phyloP scores from a whole-genome alignment of 2,113 vertebrate genomes.

The Turdus rufiventris region DNA sequence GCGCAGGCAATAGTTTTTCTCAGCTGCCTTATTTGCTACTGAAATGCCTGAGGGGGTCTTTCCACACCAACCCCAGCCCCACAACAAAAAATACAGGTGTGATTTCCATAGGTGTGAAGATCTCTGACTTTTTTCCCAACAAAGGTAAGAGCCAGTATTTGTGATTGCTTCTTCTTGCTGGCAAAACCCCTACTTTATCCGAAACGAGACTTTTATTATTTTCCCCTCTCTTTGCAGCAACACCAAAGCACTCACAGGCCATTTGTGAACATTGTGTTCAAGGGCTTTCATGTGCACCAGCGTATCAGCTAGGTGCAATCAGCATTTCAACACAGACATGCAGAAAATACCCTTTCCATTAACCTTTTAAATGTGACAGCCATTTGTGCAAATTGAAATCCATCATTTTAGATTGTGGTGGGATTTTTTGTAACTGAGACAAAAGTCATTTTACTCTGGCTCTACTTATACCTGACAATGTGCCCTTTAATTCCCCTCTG shows the following conservation, averaged over 20 bases:
- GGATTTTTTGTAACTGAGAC: neutral
- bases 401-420: neutral
- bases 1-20: neutral
- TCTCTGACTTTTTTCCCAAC: neutral
- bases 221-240: neutral
- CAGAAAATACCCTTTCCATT: conserved; percentile 5
- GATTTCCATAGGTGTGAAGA: neutral
- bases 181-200: neutral
- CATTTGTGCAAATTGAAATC: neutral
- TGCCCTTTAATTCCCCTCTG: neutral
- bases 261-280: neutral
- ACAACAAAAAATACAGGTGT: neutral
- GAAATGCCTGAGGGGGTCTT: neutral
- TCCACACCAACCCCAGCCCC: neutral
- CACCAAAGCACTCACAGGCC: neutral
- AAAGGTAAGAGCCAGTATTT: neutral
- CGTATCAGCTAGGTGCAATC: neutral
- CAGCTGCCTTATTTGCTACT: neutral
- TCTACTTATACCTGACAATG: neutral
- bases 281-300: neutral
- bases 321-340: neutral
- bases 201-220: neutral
- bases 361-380: conserved; percentile 11
- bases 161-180: neutral
- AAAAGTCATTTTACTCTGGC: neutral